phyloP scores from a whole-genome alignment of 2,888 invertebrate genomes.

The Agrochola lota region DNA sequence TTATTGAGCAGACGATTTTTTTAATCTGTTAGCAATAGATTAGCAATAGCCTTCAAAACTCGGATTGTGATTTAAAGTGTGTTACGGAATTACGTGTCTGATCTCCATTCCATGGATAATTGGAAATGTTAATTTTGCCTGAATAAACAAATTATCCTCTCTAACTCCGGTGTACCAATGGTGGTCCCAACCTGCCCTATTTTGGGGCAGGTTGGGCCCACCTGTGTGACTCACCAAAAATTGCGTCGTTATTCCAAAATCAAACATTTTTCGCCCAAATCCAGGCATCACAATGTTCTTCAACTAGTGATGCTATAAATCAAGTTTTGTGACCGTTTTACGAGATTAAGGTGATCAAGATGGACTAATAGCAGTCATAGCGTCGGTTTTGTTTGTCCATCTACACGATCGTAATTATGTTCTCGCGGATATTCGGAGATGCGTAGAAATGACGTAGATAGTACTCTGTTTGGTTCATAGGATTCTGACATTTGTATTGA shows the following conservation, averaged over 20 bases:
- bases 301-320: constrained; percentile 24
- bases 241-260: neutral
- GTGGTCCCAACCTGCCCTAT: no score
- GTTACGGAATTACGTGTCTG: no score
- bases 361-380: constrained; percentile 24
- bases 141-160: neutral
- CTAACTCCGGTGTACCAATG: neutral
- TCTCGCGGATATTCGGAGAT: constrained; percentile 17
- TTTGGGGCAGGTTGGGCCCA: neutral
- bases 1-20: no score
- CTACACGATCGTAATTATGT: constrained; percentile 25
- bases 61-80: no score
- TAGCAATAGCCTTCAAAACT: no score
- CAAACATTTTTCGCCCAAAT: neutral
- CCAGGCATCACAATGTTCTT: constrained; percentile 2
- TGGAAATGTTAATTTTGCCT: neutral
- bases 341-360: constrained; percentile 39
- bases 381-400: constrained; percentile 21
- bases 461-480: neutral
- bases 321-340: constrained; percentile 47
- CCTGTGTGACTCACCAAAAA: neutral
- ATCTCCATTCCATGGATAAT: no score
- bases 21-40: no score
- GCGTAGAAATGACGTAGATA: neutral
- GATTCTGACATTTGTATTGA: constrained; percentile 6